Evolutionary conservation across 2,113 vertebrate species (phyloP), one percentile per base, ranked within the genome.

Genomic region (Carassius carassius): DNA sequence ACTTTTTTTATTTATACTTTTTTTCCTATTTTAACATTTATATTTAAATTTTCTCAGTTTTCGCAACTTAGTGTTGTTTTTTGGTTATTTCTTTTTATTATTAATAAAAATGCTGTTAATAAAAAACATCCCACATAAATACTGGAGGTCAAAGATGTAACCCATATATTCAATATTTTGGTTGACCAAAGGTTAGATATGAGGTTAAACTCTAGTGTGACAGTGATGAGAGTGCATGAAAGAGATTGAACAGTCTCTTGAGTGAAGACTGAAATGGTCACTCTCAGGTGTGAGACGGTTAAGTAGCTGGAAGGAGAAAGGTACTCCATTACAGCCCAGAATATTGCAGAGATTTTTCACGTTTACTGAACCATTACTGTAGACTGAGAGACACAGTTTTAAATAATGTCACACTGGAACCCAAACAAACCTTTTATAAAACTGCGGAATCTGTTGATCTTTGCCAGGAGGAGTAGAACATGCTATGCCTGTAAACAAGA

Each of bases 331-430:
- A 89, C 69, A 78, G 56, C 41, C 29, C 9, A 41, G 84, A 83
- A 87, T 87, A 89, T 89, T 89, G 86, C 86, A 72, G 86, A 79
- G 83, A 89, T 89, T 89, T 85, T 85, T 89, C 84, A 87, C 85
- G 80, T 87, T 87, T 89, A 89, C 86, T 37, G 86, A 73, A 29
- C 87, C 80, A 86, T 89, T 87, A 85, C 83, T 60, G 81, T 75
- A 80, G 76, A 67, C 51, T 25, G 77, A 51, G 78, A 67, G 62
- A 67, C 63, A 81, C 63, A 25, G 75, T 78, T 58, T 78, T 78
- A 78, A 78, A 78, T 78, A 70, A 81, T 70, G 47, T 70, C 44
- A 81, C 65, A 54, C 79, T 35, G 79, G 44, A 81, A 54, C 79
- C 63, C 63, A 54, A n/a, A 65, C 44, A 81, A 70, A 49, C 63